Evolutionary conservation across 2,888 invertebrate genomes (phyloP).

Genomic region (Perizoma flavofasciatum): DNA sequence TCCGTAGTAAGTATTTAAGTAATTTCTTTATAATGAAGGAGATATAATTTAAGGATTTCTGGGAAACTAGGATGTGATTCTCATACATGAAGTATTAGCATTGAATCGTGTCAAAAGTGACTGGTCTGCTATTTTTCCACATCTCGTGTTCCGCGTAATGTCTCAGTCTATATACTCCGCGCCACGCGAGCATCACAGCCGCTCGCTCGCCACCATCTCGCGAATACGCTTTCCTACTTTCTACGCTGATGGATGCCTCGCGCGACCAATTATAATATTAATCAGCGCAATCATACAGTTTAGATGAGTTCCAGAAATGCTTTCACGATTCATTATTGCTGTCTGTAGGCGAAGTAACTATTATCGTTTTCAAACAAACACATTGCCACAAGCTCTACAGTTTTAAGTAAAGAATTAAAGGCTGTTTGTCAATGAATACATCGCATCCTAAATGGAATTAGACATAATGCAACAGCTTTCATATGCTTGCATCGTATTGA

Average conservation of each 20-base stretch:
- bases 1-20: background rate
- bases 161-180: conserved; percentile 74
- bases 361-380: conserved; percentile 12
- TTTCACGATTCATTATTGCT: conserved; percentile 56
- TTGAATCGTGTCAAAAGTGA: conserved; percentile 10
- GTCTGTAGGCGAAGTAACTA: conserved; percentile 23
- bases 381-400: background rate
- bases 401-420: background rate
- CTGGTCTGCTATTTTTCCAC: conserved; percentile 44
- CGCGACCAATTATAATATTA: conserved; percentile 81
- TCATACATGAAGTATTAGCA: background rate
- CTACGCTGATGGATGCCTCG: conserved; percentile 80
- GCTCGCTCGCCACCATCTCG: conserved; percentile 48
- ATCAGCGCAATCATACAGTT: conserved; percentile 77
- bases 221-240: conserved; percentile 76
- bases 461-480: background rate
- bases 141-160: conserved; percentile 50
- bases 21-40: too few species aligned
- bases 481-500: conserved; percentile 1
- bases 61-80: background rate
- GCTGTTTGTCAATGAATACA: background rate
- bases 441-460: background rate
- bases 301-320: conserved; percentile 70
- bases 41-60: too few species aligned
- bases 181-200: conserved; percentile 62